Conservation (phyloP, 1,140 invertebrate species). For the Listronotus bonariensis region DNA sequence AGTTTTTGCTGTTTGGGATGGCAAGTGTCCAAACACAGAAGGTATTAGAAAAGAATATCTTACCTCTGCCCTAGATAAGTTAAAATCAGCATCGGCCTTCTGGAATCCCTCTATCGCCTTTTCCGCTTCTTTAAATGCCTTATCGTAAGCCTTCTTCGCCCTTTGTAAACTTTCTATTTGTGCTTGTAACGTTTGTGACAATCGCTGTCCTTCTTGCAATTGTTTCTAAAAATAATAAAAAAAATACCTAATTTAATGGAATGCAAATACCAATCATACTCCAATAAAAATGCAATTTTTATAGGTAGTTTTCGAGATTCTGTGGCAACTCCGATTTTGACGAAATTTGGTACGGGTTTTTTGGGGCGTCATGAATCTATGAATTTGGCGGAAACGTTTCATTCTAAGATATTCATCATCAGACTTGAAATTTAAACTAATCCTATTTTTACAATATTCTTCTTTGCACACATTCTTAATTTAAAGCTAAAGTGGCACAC, state of each 20-base stretch:
- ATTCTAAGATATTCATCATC: too few relatives aligned
- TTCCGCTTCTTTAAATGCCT: constrained; percentile 89
- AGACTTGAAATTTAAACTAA: too few relatives aligned
- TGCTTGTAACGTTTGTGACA: constrained; percentile 76
- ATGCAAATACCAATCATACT: background rate
- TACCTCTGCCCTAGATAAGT: constrained; percentile 90
- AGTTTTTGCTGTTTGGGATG: too few relatives aligned
- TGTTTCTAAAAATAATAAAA: constrained; percentile 64
- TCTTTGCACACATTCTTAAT: too few relatives aligned
- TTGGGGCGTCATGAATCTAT: too few relatives aligned
- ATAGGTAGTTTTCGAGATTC: background rate
- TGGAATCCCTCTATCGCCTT: constrained; percentile 91
- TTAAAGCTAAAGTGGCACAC: too few relatives aligned
- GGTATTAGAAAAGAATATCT: background rate
- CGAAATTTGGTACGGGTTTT: too few relatives aligned
- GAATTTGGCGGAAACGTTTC: too few relatives aligned
- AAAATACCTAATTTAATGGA: background rate
- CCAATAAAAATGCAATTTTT: background rate
- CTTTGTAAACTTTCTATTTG: constrained; percentile 82
- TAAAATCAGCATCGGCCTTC: constrained; percentile 91
- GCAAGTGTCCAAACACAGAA: too few relatives aligned
- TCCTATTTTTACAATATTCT: too few relatives aligned
- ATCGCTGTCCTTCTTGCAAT: constrained; percentile 82
- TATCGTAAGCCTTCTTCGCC: constrained; percentile 92
- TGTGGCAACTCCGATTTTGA: too few relatives aligned